Percentiles rank a stretch among this genome's conserved stretches.
Evolutionary conservation across 1,140 invertebrate species (phyloP).

Genomic region (Nylanderia fulva): DNA sequence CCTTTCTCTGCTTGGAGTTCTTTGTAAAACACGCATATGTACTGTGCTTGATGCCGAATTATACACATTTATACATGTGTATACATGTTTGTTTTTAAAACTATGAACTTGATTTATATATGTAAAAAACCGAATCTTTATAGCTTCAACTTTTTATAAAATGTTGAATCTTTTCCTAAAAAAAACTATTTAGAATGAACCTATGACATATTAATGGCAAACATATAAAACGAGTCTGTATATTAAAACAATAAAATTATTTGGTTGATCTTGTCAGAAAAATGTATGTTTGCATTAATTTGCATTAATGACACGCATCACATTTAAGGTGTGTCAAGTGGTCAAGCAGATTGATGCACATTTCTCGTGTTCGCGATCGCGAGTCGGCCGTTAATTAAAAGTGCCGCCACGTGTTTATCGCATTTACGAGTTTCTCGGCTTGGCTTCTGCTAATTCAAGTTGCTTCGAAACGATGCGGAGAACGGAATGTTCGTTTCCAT

Average conservation of each 20-base stretch:
- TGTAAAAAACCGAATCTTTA: too few relatives aligned
- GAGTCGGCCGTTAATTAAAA: conserved; percentile 49
- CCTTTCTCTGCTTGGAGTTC: not conserved
- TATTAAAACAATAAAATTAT: not conserved
- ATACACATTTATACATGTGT: too few relatives aligned
- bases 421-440: conserved; percentile 37
- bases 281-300: not conserved
- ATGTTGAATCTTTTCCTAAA: too few relatives aligned
- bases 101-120: too few relatives aligned
- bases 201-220: not conserved
- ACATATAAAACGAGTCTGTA: not conserved
- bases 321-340: not conserved
- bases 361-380: not conserved
- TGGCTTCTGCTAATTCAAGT: conserved; percentile 48
- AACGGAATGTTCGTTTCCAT: conserved; percentile 50
- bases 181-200: too few relatives aligned
- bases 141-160: too few relatives aligned
- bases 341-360: conserved; percentile 24
- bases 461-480: conserved; percentile 18
- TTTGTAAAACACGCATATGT: not conserved
- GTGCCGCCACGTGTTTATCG: conserved; percentile 58
- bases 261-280: not conserved
- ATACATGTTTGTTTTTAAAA: too few relatives aligned
- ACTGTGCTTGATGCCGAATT: too few relatives aligned
- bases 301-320: not conserved